Evolutionary conservation across 2,888 invertebrate genomes (phyloP), one percentile per base, ranked within the genome.

Genomic region (Drepanosiphum platanoidis): DNA sequence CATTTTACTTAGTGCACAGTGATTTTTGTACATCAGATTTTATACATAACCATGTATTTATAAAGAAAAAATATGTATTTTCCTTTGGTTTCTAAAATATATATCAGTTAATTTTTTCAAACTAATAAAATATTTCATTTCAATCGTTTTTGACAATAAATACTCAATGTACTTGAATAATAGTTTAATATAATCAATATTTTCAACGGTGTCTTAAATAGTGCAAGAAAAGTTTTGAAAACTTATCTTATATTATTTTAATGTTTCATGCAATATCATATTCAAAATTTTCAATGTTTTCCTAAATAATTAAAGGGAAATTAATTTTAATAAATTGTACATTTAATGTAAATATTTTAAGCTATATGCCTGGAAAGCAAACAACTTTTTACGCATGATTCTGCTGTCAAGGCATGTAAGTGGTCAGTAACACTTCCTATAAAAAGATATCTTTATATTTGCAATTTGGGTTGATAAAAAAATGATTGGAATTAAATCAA

Each of bases 381-480:
- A 74, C 3, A 13, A 22, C 32, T 82, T 34, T 72, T 42, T 72
- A 34, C 34, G 82, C 82, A 83, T 83, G 72, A 74, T 82, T 82
- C 64, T 74, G 82, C 46, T 64, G 34, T 70, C 30, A 72, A 64
- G 64, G 82, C 74, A 74, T 64, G 34, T 74, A 83, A 83, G 42
- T 64, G 52, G 18, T 46, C 36, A 70, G 4, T 82, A 72, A 70
- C 52, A 58, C 32, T 32, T 79, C 27, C 61, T 61, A 61, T 27
- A n/a, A n/a, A n/a, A n/a, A 27, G 1, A 58, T 61, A 27, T 61
- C 27, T 61, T 61, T 61, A n/a, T 27, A 61, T n/a, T 27, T 27
- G 27, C 18, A 52, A 52, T 52, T 52, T 52, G 52, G 52, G 22
- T 5, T 52, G 8, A 18, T 52, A 18, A 52, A 52, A 52, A 18